These are phyloP conservation scores for Phasia obesa DNA, from an alignment of 2,888 invertebrate genomes.

Conservation along the genomic window DNA sequence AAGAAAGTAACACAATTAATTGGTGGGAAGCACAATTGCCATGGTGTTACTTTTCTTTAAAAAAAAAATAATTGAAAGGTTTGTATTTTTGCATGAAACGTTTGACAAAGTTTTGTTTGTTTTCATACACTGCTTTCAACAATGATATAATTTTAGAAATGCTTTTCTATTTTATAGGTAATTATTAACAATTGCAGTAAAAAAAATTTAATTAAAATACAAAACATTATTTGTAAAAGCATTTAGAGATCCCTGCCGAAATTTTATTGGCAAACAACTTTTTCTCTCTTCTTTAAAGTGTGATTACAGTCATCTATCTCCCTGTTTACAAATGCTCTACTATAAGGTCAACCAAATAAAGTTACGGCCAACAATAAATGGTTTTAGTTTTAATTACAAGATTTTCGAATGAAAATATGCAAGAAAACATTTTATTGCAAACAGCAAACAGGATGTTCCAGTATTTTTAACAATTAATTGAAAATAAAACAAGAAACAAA, in stretches of 20 bases:
- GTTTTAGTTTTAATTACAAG: slow-evolving; percentile 1
- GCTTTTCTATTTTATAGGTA: no score
- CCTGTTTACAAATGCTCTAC: background rate
- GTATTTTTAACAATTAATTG: slow-evolving; percentile 50
- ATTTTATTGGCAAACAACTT: background rate
- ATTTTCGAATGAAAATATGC: background rate
- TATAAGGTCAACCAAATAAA: slow-evolving; percentile 23
- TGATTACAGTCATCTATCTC: no score
- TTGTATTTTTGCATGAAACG: no score
- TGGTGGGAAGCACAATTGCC: no score
- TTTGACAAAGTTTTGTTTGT: no score
- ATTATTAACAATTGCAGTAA: no score
- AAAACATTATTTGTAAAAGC: background rate
- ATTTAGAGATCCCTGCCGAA: background rate
- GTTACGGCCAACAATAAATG: background rate
- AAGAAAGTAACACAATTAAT: no score
- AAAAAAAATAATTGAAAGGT: no score
- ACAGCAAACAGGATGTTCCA: slow-evolving; percentile 64
- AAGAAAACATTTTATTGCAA: slow-evolving; percentile 2
- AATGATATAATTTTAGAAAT: no score
- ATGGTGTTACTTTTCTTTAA: no score
- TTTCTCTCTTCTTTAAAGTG: background rate
- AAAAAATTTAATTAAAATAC: no score
- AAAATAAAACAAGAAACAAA: slow-evolving; percentile 30
- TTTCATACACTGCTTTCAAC: no score